Percentiles rank a stretch among this genome's conserved stretches.
Conservation (phyloP, 2,797 vertebrate species). For the Labroides dimidiatus region DNA sequence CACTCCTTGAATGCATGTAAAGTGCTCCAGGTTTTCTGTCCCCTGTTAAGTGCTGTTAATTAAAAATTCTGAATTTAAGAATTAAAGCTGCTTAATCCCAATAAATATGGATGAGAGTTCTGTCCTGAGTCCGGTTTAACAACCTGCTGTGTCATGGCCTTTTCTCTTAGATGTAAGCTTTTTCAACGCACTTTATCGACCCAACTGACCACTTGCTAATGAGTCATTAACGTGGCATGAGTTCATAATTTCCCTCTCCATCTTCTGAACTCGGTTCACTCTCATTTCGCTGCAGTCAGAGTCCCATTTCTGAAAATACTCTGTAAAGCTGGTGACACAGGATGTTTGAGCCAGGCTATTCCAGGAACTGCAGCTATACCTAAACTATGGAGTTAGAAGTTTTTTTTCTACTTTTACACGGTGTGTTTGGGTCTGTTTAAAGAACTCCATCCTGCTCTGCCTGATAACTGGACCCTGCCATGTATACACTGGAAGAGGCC, state of each 20-base stretch:
- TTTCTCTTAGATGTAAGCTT: constrained; percentile 39
- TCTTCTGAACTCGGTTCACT: constrained; percentile 32
- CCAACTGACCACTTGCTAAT: constrained; percentile 50
- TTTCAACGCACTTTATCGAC: constrained; percentile 34
- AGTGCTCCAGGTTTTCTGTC: constrained; percentile 43
- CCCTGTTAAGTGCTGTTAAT: constrained; percentile 45
- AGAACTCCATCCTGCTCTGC: constrained; percentile 64
- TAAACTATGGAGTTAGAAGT: constrained; percentile 40
- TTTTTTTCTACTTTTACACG: constrained; percentile 58
- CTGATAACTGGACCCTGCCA: constrained; percentile 66
- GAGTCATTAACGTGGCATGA: constrained; percentile 58
- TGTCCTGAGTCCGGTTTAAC: constrained; percentile 43
- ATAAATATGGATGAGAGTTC: constrained; percentile 72
- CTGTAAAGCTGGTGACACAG: constrained; percentile 48
- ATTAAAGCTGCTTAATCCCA: constrained; percentile 70
- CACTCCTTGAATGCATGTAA: constrained; percentile 21
- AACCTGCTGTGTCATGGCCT: constrained; percentile 54
- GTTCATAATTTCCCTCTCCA: constrained; percentile 56
- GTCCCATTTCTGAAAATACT: constrained; percentile 44
- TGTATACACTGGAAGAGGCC: constrained; percentile 64
- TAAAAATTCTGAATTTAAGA: constrained; percentile 56
- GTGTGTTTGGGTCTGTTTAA: constrained; percentile 66
- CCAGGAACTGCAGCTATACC: constrained; percentile 63
- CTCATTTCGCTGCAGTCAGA: constrained; percentile 27
- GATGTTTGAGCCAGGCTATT: constrained; percentile 72